phyloP scores from a whole-genome alignment of 2,888 invertebrate species.

The Acleris literana region DNA sequence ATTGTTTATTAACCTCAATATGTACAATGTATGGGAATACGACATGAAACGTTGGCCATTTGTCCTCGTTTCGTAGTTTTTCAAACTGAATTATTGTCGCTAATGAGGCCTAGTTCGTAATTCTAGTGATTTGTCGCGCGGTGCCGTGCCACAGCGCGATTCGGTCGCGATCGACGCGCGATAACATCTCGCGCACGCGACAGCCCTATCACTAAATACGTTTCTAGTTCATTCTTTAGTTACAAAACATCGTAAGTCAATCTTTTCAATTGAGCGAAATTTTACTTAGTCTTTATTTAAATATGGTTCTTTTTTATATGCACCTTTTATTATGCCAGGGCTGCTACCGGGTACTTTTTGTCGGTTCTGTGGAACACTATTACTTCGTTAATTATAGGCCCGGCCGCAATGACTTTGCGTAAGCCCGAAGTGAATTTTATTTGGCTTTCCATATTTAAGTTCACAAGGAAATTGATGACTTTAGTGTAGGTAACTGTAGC shows the following conservation, averaged over 20 bases:
- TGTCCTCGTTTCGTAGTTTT: constrained; percentile 41
- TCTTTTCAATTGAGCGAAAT: neutral
- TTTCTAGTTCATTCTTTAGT: constrained; percentile 21
- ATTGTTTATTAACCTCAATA: constrained; percentile 10
- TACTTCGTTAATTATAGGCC: constrained; percentile 49
- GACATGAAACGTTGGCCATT: constrained; percentile 32
- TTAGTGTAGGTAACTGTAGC: constrained; percentile 9
- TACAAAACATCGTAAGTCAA: constrained; percentile 7
- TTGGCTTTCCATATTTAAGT: constrained; percentile 44
- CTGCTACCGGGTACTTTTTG: constrained; percentile 23
- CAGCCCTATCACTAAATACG: constrained; percentile 28
- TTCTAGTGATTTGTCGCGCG: constrained; percentile 68
- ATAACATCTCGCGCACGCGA: constrained; percentile 31
- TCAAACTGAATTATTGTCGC: constrained; percentile 59
- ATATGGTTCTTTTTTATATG: constrained; percentile 5
- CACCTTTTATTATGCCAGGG: constrained; percentile 14
- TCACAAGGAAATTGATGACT: constrained; percentile 33
- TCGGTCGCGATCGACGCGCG: constrained; percentile 27
- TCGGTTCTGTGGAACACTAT: constrained; percentile 42
- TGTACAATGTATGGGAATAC: constrained; percentile 9
- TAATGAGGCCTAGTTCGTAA: constrained; percentile 70
- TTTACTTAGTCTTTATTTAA: neutral
- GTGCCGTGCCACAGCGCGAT: constrained; percentile 33
- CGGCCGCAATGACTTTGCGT: constrained; percentile 45
- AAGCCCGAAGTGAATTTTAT: constrained; percentile 49